These are phyloP conservation scores for Zoanthus sociatus DNA, from an alignment of 92 coral and sea anemone genomes.

Conservation along the genomic window DNA sequence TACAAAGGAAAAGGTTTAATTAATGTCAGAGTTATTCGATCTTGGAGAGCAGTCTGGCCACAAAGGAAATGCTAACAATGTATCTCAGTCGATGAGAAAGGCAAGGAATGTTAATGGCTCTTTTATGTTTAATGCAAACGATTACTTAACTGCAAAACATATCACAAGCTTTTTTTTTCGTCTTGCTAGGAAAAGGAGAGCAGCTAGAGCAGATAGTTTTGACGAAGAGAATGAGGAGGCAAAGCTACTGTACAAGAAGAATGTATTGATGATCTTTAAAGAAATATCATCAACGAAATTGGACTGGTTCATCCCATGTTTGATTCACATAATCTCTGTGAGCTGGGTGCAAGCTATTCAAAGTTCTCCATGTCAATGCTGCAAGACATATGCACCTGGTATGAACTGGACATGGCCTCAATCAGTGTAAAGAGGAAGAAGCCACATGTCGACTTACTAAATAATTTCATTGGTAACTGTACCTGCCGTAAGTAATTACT, in stretches of 20 bases:
- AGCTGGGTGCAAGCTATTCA: not conserved
- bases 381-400: conserved; percentile 38
- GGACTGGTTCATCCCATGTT: conserved; percentile 47
- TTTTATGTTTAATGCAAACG: not conserved
- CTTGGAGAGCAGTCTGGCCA: conserved; percentile 43
- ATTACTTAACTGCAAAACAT: conserved; percentile 45
- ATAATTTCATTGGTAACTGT: too few species aligned
- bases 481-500: too few species aligned
- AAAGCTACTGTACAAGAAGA: not conserved
- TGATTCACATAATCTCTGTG: conserved; percentile 43
- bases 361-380: conserved; percentile 31
- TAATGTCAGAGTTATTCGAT: conserved; percentile 36
- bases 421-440: conserved; percentile 29
- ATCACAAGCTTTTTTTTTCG: conserved; percentile 44
- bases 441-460: conserved; percentile 27
- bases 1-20: conserved; percentile 30
- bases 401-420: not conserved
- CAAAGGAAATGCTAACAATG: conserved; percentile 41
- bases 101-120: conserved; percentile 42
- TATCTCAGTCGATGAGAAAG: conserved; percentile 36
- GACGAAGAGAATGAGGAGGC: conserved; percentile 22
- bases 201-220: conserved; percentile 9
- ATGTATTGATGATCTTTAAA: not conserved
- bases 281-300: conserved; percentile 31
- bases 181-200: conserved; percentile 22